A percentile compares a stretch with the other conserved stretches of the same genome.
These are phyloP conservation scores for Gorsachius goisagi DNA, from an alignment of 2,113 vertebrate species.

Conservation along the genomic window DNA sequence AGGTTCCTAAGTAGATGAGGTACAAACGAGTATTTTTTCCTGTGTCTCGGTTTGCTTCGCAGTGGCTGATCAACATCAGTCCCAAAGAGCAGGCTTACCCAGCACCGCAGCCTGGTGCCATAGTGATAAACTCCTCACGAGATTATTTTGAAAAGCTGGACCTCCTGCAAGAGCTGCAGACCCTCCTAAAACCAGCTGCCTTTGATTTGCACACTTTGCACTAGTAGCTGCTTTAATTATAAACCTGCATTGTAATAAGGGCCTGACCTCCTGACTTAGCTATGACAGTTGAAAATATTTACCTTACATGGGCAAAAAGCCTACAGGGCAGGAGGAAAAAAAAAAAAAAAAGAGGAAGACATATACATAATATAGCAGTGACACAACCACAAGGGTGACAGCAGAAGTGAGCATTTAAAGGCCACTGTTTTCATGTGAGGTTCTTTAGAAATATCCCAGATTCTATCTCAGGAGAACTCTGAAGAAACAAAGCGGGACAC, in stretches of 20 bases:
- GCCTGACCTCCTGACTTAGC: neutral
- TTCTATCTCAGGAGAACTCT: neutral
- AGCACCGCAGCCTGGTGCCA: neutral
- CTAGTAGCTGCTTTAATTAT: slow-evolving; percentile 12
- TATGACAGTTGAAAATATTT: neutral
- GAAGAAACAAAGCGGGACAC: neutral
- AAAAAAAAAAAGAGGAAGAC: slow-evolving; percentile 9
- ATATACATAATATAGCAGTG: neutral
- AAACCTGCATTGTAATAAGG: slow-evolving; percentile 16
- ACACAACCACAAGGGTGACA: slow-evolving; percentile 35
- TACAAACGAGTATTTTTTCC: neutral
- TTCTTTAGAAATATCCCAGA: neutral
- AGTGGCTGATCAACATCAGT: neutral
- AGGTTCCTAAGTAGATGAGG: neutral
- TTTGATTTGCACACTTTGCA: neutral
- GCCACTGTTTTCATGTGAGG: neutral
- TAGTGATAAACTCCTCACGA: neutral
- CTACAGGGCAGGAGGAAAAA: neutral
- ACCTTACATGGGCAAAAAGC: slow-evolving; percentile 69
- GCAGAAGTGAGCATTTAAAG: neutral
- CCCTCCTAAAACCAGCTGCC: neutral
- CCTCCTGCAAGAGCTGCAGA: neutral
- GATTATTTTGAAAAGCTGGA: neutral
- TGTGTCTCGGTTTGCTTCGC: neutral
- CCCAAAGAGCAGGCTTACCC: neutral